A percentile compares a stretch with the other conserved stretches of the same genome.
phyloP scores from a whole-genome alignment of 2,113 vertebrate species.

The Xenus cinereus region DNA sequence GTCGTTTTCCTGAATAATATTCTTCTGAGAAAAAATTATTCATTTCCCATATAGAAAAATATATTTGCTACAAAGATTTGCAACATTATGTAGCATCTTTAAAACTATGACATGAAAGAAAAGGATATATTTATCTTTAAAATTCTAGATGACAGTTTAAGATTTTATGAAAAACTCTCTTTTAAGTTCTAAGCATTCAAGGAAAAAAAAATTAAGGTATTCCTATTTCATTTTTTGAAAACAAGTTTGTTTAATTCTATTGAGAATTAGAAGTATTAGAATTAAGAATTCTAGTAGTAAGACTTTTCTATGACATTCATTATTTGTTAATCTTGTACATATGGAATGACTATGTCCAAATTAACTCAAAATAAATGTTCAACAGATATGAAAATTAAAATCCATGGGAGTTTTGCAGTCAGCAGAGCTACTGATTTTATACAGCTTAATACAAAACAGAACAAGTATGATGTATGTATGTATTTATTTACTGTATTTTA shows the following conservation, averaged over 20 bases:
- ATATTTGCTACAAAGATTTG: not conserved
- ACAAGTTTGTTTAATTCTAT: not conserved
- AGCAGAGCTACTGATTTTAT: not conserved
- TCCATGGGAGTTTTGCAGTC: not conserved
- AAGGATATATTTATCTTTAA: not conserved
- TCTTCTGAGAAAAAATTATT: not conserved
- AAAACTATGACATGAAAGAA: not conserved
- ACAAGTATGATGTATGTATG: not conserved
- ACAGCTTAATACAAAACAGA: not conserved
- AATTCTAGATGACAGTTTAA: not conserved
- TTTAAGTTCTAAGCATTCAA: not conserved
- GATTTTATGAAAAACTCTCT: not conserved
- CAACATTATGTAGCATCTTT: not conserved
- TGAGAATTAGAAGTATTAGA: not conserved
- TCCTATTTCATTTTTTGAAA: not conserved
- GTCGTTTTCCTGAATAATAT: not conserved
- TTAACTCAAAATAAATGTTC: conserved; percentile 1
- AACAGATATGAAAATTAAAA: not conserved
- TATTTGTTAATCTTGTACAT: not conserved
- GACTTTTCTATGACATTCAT: not conserved
- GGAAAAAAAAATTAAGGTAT: not conserved
- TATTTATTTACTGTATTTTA: not conserved
- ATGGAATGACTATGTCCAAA: not conserved
- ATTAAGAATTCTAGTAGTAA: not conserved
- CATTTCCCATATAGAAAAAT: not conserved